Conservation (phyloP, 2,888 invertebrate genomes). For the Tillus elongatus region DNA sequence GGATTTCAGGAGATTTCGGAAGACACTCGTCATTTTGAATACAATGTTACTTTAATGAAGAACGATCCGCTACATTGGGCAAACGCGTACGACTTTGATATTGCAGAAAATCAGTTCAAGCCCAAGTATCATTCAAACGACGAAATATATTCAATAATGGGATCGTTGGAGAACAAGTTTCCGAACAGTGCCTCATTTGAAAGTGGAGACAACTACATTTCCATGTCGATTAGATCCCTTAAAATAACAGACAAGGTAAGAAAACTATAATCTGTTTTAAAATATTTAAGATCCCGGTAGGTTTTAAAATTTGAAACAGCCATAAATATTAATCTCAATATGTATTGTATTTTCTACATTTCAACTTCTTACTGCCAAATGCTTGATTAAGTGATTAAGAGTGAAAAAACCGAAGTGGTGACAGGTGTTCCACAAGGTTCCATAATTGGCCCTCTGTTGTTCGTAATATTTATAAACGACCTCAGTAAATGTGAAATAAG, state of each 20-base stretch:
- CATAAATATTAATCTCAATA: too few relatives aligned
- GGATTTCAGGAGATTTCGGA: constrained; percentile 49
- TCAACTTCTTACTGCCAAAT: too few relatives aligned
- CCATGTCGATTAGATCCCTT: constrained; percentile 58
- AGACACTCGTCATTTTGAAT: constrained; percentile 48
- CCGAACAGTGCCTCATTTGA: constrained; percentile 60
- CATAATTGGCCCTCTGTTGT: too few relatives aligned
- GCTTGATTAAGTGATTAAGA: too few relatives aligned
- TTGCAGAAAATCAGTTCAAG: constrained; percentile 55
- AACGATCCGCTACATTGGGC: constrained; percentile 78
- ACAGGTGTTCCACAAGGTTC: too few relatives aligned
- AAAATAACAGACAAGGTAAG: constrained; percentile 65
- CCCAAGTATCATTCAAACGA: constrained; percentile 56
- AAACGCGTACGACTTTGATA: constrained; percentile 67
- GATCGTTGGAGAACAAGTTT: constrained; percentile 59
- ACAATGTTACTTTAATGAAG: constrained; percentile 74
- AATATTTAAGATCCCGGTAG: too few relatives aligned
- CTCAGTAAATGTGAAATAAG: too few relatives aligned
- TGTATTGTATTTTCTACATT: too few relatives aligned
- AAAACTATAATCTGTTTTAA: too few relatives aligned
- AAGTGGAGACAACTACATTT: constrained; percentile 59
- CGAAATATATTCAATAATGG: constrained; percentile 56
- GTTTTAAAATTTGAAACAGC: too few relatives aligned
- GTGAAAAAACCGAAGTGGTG: too few relatives aligned
- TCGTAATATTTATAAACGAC: too few relatives aligned